Evolutionary conservation across 2,113 vertebrate genomes (phyloP), one percentile per base, ranked within the genome.

Genomic region (human): DNA sequence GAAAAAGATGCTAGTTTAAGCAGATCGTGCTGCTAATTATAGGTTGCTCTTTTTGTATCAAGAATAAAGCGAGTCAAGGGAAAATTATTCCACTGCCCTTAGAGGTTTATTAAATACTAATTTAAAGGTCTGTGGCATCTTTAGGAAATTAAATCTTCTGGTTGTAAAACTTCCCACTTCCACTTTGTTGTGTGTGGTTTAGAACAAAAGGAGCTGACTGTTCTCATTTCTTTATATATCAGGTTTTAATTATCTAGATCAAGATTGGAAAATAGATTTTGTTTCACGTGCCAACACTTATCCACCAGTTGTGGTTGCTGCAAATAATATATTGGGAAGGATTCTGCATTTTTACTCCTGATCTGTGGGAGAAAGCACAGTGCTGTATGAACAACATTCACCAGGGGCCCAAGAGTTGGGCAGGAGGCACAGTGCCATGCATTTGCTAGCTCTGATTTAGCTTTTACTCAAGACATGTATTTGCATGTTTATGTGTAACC

Each of bases 21-120:
- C 22, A 93, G 35, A n/a, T 27, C 38, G 18, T 68, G 40, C 59
- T 57, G 45, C 43, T 94, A 70, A 72, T 89, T 97, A 84, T 38
- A 45, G 75, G n/a, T 12, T 66, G 25, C 32, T 81, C 40, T 95
- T 94, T 94, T 90, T 80, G 43, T 75, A 52, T 64, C 32, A 94
- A 64, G 70, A 76, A 70, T 57, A 91, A 89, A 90, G 76, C 72
- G 90, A 85, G 13, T 85, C 70, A 59, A 20, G 23, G 45, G 76
- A 94, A 90, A 94, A 82, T 75, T 84, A 84, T 70, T 90, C 61
- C 66, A 61, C 16, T 90, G 55, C 48, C 43, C 90, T 94, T n/a
- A 52, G 89, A 89, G 45, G n/a, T 87, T 97, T 87, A 84, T 78
- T 93, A 94, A 96, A 88, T 75, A 66, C 59, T 94, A 94, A 88